phyloP scores from a whole-genome alignment of 2,113 vertebrate genomes.

The Picathartes gymnocephalus region DNA sequence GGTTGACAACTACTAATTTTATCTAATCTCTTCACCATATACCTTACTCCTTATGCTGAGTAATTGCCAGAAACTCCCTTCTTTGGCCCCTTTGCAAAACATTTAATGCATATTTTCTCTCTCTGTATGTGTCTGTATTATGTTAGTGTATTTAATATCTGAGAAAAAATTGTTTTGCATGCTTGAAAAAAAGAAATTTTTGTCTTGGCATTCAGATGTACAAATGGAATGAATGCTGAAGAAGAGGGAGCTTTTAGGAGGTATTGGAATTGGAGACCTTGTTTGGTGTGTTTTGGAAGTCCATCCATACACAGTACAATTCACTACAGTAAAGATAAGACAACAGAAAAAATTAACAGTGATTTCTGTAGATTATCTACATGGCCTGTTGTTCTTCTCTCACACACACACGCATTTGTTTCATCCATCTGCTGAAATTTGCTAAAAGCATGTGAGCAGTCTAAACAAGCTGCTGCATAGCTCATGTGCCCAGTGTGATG shows the following conservation, averaged over 20 bases:
- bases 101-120: background rate
- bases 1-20: slow-evolving; percentile 39
- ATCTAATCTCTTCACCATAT: slow-evolving; percentile 28
- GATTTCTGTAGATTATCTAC: background rate
- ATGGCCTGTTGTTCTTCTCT: background rate
- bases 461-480: background rate
- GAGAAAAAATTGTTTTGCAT: background rate
- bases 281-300: background rate
- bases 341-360: background rate
- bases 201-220: background rate
- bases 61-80: slow-evolving; percentile 16
- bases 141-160: background rate
- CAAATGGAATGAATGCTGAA: background rate
- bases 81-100: background rate
- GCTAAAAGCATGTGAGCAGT: background rate
- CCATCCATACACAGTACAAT: background rate
- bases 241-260: background rate
- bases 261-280: background rate
- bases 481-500: background rate
- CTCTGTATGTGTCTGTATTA: background rate
- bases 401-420: background rate
- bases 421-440: background rate
- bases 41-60: background rate
- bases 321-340: background rate
- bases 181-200: background rate